Base-by-base conservation (phyloP, 2,888 invertebrate genomes). In the Napeogenes sylphis region DNA sequence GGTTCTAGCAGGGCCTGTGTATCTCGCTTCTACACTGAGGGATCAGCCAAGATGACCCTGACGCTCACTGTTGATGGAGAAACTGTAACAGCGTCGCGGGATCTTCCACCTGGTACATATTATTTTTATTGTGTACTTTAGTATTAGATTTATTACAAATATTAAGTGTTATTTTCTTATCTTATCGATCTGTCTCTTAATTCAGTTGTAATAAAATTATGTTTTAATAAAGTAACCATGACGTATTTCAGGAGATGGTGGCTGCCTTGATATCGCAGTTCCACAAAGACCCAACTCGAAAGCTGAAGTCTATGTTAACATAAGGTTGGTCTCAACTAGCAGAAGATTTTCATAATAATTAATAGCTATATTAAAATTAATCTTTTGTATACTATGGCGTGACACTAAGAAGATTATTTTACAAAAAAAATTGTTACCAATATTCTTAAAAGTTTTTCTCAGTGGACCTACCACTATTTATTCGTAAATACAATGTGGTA, bases 231-330 rank as follows among this genome's bases (percentile, higher is more conserved):
- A 6, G 6, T 6, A 8, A 47, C n/a, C 14, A 3, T 47, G 6
- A 3, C 8, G 30, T 8, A 30, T 51, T 51, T 6, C 78, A 91
- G 91, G 88, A 4, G 90, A 91, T 55, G 91, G 91, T 2, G 91
- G 91, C 2, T 91, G 91, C 62, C 66, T 91, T 4, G 91, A 91
- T 46, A 77, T 91, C 4, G 68, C 80, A 0, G 87, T 87, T 0
- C 91, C 91, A 0, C 73, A 78, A 46, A 76, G 80, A 8, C 84
- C 87, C 0, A 89, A 89, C 67, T 82, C 84, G 0, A 88, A 83
- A 74, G 87, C 85, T 0, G 81, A 85, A 35, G 66, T 91, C 2
- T 74, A 76, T 47, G 82, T 87, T 3, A 84, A 75, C 58, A 69
- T 91, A 60, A 80, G 83, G 91, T 90, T 70, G 78, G 78, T 55